phyloP scores from a whole-genome alignment of 2,113 vertebrate genomes.

The Pterocles orientalis region DNA sequence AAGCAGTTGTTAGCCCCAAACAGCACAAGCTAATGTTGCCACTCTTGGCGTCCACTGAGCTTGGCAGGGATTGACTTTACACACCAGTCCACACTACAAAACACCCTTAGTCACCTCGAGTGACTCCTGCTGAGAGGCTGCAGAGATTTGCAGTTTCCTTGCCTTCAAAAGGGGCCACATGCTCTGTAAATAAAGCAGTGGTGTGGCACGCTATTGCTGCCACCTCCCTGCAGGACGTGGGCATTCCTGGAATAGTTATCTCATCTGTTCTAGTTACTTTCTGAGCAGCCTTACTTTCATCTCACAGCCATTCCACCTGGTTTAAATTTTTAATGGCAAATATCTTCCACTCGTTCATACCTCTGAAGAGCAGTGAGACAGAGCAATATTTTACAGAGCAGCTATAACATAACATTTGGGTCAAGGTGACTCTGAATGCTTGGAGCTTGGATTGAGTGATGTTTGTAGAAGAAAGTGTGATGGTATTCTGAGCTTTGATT shows the following conservation, averaged over 20 bases:
- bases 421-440: background rate
- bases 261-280: background rate
- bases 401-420: background rate
- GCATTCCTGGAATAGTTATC: background rate
- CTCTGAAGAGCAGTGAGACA: background rate
- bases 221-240: background rate
- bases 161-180: background rate
- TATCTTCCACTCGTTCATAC: background rate
- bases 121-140: background rate
- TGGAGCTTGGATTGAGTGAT: background rate
- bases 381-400: background rate
- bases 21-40: fast-evolving
- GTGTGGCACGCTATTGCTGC: background rate
- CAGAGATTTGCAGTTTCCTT: background rate
- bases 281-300: background rate
- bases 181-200: background rate
- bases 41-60: fast-evolving
- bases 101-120: background rate
- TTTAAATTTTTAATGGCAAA: conserved; percentile 24
- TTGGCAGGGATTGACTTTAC: background rate
- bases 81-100: background rate
- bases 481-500: background rate
- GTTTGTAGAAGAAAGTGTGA: background rate
- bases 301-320: background rate
- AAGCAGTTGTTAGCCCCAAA: too few relatives aligned